Percentiles rank a stretch among this genome's conserved stretches.
phyloP scores from a whole-genome alignment of 2,888 invertebrate genomes.

The Ophioninae sp. region DNA sequence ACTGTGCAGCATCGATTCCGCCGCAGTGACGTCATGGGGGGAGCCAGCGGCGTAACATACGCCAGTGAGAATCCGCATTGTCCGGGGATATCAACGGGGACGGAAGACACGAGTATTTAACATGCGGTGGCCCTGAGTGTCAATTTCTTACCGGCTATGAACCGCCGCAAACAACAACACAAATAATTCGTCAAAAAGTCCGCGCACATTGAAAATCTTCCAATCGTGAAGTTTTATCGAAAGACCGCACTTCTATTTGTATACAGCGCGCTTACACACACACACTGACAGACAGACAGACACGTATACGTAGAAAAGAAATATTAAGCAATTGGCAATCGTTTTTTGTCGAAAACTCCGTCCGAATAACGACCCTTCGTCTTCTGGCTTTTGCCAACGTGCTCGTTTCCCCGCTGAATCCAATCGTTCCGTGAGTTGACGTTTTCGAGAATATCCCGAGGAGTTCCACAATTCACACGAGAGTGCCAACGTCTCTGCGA shows the following conservation, averaged over 20 bases:
- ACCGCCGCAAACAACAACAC: constrained; percentile 52
- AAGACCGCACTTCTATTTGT: neutral
- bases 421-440: constrained; percentile 7
- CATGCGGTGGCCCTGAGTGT: constrained; percentile 72
- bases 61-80: constrained; percentile 61
- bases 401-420: neutral
- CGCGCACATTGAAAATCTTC: neutral
- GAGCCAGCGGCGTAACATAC: constrained; percentile 59
- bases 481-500: neutral
- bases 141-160: constrained; percentile 64
- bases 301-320: neutral
- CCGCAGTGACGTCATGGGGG: constrained; percentile 61
- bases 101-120: constrained; percentile 55
- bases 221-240: neutral
- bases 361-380: constrained; percentile 44
- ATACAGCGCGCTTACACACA: neutral
- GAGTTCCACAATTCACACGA: neutral
- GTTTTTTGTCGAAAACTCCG: constrained; percentile 51
- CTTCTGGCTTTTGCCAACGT: constrained; percentile 16
- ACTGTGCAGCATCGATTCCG: constrained; percentile 54
- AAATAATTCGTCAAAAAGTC: constrained; percentile 4
- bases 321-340: constrained; percentile 18
- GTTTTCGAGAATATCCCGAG: neutral
- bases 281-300: neutral
- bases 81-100: constrained; percentile 58